Percentiles rank a stretch among this genome's conserved stretches.
These are phyloP conservation scores for Poliocrania exsul DNA, from an alignment of 2,797 vertebrate species.

Conservation along the genomic window DNA sequence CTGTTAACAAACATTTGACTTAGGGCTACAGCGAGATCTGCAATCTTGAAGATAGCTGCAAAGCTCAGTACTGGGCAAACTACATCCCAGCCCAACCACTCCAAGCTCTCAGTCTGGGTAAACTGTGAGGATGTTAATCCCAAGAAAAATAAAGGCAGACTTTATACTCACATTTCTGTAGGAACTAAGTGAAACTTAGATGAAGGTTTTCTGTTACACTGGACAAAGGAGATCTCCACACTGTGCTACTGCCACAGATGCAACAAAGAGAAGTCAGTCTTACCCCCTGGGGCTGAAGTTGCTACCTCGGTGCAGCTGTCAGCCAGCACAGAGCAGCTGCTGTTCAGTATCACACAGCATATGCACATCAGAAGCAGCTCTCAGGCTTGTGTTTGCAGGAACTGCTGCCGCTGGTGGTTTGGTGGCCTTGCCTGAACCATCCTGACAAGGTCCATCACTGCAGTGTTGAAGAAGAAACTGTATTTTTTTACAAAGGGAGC, in stretches of 20 bases:
- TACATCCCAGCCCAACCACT: neutral
- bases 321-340: conserved; percentile 4
- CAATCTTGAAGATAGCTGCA: neutral
- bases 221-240: neutral
- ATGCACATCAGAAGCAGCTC: neutral
- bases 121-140: neutral
- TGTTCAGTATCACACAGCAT: neutral
- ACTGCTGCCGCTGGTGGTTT: neutral
- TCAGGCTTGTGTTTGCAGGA: neutral
- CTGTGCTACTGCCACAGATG: neutral
- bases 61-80: neutral
- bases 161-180: neutral
- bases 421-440: neutral
- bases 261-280: neutral
- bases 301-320: conserved; percentile 15
- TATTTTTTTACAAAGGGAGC: neutral
- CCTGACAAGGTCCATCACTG: neutral
- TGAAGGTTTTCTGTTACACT: neutral
- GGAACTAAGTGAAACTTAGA: neutral
- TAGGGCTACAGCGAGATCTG: neutral
- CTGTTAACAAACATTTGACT: neutral
- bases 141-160: neutral
- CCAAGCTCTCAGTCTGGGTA: neutral
- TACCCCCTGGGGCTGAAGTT: neutral
- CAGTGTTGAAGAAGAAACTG: rapidly evolving